Base-by-base conservation (phyloP, 2,888 invertebrate species). In the Linyphia triangularis region DNA sequence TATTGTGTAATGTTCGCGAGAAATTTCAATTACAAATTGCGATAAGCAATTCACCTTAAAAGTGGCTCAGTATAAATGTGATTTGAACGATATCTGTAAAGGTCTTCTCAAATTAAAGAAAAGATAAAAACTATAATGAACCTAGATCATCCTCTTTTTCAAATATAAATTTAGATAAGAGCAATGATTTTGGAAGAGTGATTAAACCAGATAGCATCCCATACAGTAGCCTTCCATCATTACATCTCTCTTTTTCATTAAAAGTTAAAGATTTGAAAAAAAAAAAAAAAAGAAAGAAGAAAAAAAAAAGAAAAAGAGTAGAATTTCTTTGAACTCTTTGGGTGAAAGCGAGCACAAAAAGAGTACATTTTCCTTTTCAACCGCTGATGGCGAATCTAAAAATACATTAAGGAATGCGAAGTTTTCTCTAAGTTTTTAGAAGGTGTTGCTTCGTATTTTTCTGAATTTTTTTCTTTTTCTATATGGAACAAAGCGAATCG, bases 381-480 rank as follows among this genome's bases (percentile, higher is more conserved):
- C 24, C 77, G n/a, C 63, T 77, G 63, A 63, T 77, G 63, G 63
- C 61, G 40, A 77, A 40, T 77, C 77, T 77, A 77, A 77, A 77
- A 77, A 61, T 77, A 59, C 77, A 61, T 77, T 77, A 77, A 77
- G 40, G 28, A 63, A 30, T 77, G 77, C 77, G 37, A 63, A 77
- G 61, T 77, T 77, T 59, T 77, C 77, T n/a, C 26, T 7, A 26
- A 77, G 57, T 73, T 73, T 67, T 73, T 51, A 73, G 73, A 16
- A 63, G 33, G 77, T 77, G 61, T 77, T 77, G 61, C 40, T 77
- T 63, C 61, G 77, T 33, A 24, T 70, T 57, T 73, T 73, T 57
- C 13, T 51, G 51, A 13, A 65, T 24, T 24, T 28, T 77, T 63
- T 24, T 16, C 4, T 69, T 81, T 63, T 77, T 82, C 28, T 57